phyloP scores from a whole-genome alignment of 2,797 vertebrate genomes.

The Gymnodraco acuticeps region DNA sequence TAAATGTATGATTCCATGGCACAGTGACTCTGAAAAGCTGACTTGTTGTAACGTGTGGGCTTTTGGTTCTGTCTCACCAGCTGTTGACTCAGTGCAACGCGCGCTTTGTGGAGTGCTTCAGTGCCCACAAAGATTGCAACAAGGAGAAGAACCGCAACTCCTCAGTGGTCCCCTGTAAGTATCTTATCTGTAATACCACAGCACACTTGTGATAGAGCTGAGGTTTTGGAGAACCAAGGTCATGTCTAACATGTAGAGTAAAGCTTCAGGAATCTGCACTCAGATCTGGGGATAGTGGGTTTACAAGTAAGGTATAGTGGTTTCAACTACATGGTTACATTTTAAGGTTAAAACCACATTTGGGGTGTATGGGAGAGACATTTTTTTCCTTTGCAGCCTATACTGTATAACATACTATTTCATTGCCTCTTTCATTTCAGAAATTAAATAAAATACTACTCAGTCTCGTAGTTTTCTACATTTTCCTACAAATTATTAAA shows the following conservation, averaged over 20 bases:
- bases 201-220: slow-evolving; percentile 17
- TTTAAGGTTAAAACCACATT: no score
- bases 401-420: no score
- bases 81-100: slow-evolving; percentile 96
- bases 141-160: slow-evolving; percentile 99
- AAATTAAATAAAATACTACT: no score
- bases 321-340: not conserved
- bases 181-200: slow-evolving; percentile 36
- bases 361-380: no score
- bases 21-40: slow-evolving; percentile 22
- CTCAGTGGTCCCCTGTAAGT: slow-evolving; percentile 97
- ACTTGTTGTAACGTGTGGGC: slow-evolving; percentile 14
- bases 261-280: slow-evolving; percentile 5
- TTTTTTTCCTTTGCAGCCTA: no score
- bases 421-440: no score
- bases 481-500: slow-evolving; percentile 60
- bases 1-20: slow-evolving; percentile 33
- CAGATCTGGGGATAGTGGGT: not conserved
- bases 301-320: not conserved
- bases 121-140: slow-evolving; percentile 98
- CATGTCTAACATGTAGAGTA: slow-evolving; percentile 8
- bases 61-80: slow-evolving; percentile 76
- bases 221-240: slow-evolving; percentile 43
- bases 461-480: slow-evolving; percentile 10
- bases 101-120: slow-evolving; percentile 95